Base-by-base conservation (phyloP, 2,888 invertebrate species). In the Cephus sareptanus region DNA sequence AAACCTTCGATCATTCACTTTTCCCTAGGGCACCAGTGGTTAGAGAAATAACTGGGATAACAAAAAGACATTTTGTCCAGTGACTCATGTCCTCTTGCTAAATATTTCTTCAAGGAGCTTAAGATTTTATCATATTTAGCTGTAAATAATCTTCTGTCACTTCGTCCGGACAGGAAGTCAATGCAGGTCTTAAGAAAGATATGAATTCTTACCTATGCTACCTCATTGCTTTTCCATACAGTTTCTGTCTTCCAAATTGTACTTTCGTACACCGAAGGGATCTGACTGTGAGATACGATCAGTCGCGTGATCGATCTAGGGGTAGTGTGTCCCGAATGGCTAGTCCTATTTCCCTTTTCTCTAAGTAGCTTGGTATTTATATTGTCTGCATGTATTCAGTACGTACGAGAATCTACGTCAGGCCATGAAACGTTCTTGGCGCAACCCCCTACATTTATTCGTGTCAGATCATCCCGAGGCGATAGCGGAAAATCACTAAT, bases 281-380 rank as follows among this genome's bases (percentile, higher is more conserved):
- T 56, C 56, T 56, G 9, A 56, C 73, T 80, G 77, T 77, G 79
- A 78, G 90, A 89, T 89, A 89, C 87, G 88, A 89, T 89, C 89
- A 82, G 85, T 89, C 87, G 88, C 89, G 90, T 90, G 88, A 88
- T 86, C 83, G 83, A 83, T 82, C 81, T 82, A 81, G 74, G 79
- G 85, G 85, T 85, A 86, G 88, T 87, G 87, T 86, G 85, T 84
- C 87, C 86, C 83, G 86, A 89, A 89, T 88, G 87, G 88, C 85
- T 85, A 85, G 84, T 87, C 86, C 85, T 82, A 85, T 85, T 87
- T 83, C 82, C 86, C 85, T 80, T 79, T 81, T 83, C 83, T 83
- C 85, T 79, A 85, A 87, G 87, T 85, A 87, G 84, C 82, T 83
- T 80, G 82, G 81, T 83, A 84, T 85, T 86, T 84, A 84, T 83